These are phyloP conservation scores for Harmothoe impar DNA, from an alignment of 2,888 invertebrate genomes.

Conservation along the genomic window DNA sequence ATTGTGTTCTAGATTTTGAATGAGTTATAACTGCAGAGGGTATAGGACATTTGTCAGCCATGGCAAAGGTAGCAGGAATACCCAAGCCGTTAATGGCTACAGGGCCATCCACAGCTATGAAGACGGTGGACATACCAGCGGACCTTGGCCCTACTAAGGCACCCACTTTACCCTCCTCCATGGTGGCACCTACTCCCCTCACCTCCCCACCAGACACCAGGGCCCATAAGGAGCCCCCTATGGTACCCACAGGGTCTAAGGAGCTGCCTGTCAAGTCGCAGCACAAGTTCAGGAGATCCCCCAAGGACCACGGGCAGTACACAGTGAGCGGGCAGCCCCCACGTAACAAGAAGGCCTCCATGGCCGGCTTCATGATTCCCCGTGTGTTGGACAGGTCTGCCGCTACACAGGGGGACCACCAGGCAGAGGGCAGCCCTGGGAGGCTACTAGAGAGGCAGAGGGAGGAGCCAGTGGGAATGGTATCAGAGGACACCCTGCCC, in stretches of 20 bases:
- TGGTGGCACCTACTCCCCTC: no score
- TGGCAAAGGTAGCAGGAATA: background rate
- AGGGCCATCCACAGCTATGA: background rate
- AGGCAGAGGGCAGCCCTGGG: background rate
- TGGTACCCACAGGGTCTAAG: no score
- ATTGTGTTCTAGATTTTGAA: no score
- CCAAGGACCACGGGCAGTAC: background rate
- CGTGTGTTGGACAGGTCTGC: constrained; percentile 13
- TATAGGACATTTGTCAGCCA: background rate
- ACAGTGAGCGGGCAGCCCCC: background rate
- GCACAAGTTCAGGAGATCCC: background rate
- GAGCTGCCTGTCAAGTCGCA: no score
- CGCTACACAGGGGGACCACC: no score
- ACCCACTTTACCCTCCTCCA: background rate
- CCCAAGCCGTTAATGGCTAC: background rate
- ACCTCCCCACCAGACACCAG: no score
- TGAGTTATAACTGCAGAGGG: no score
- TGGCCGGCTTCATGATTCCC: background rate
- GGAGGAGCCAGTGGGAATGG: background rate
- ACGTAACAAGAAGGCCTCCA: background rate
- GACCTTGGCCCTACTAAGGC: background rate
- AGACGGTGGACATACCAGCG: background rate
- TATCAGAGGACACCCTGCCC: background rate
- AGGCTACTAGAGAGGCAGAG: background rate
- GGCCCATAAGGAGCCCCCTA: no score